Base-by-base conservation (phyloP, 2,888 invertebrate genomes). In the Thera obeliscata region DNA sequence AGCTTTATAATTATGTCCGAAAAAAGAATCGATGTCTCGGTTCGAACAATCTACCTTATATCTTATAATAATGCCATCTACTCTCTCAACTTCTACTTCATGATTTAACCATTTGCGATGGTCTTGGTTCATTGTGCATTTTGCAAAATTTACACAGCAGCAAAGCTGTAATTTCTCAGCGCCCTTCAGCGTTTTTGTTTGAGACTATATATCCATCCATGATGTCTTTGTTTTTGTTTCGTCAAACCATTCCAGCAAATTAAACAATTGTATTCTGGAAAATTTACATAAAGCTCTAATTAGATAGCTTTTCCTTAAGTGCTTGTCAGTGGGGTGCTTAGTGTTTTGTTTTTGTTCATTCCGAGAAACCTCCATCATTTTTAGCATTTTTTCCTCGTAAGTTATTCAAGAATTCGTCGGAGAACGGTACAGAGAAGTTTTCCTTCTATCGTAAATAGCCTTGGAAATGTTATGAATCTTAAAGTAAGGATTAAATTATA, bases 271-370 rank as follows among this genome's bases (percentile, higher is more conserved):
- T 82, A 35, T 82, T 83, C 81, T 78, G 78, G 79, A 75, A 76
- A 81, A 84, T 85, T 83, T 79, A 80, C 78, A 83, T 80, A 78
- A 75, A 74, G 75, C 71, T 81, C 74, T 83, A 85, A 87, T 86
- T 82, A 84, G 72, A 80, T 79, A 75, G 77, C 74, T 71, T 80
- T 80, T 76, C 74, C 71, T 64, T 67, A 67, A 71, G 55, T 68
- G 59, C 61, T 64, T 64, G 33, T 54, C 38, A 33, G 46, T 46
- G 64, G 60, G 50, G 11, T 41, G 12, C 43, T 67, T 46, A 52
- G 56, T 35, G 33, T 63, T 63, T 64, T 65, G 7, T 64, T 64
- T 64, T 54, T 56, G 62, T 64, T 12, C 33, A 2, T 55, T 63
- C 56, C 9, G n/a, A 22, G 12, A 64, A 66, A 62, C 43, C 62